These are phyloP conservation scores for Orientallactaga bullata DNA, from an alignment of 2,113 vertebrate genomes.

Conservation along the genomic window DNA sequence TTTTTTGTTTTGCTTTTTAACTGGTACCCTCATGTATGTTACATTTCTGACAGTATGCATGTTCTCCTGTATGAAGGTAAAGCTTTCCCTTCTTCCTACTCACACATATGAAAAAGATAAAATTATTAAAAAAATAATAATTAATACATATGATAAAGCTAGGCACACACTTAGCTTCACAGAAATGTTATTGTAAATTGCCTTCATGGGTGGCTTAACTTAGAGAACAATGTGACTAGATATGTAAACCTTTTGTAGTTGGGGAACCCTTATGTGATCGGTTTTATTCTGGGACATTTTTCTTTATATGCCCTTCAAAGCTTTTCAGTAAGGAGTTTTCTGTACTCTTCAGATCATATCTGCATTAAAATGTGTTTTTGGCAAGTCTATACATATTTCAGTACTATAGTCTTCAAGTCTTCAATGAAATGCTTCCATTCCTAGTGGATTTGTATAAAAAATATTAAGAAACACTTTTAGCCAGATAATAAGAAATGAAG, in stretches of 20 bases:
- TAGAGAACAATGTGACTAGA: not conserved
- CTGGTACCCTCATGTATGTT: not conserved
- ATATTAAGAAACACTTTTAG: slow-evolving; percentile 31
- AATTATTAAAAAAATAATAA: slow-evolving; percentile 25
- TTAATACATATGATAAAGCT: not conserved
- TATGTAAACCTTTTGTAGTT: not conserved
- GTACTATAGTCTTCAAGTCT: not conserved
- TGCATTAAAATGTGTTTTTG: slow-evolving; percentile 8
- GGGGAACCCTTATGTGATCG: not conserved
- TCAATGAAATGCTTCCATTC: not conserved
- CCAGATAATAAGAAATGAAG: slow-evolving; percentile 24
- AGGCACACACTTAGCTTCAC: not conserved
- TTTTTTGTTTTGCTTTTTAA: not conserved
- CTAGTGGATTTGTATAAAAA: not conserved
- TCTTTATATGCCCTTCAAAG: not conserved
- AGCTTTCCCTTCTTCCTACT: not conserved
- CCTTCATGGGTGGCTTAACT: not conserved
- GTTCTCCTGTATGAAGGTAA: not conserved
- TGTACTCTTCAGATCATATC: slow-evolving; percentile 36
- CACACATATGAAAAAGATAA: not conserved
- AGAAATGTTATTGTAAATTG: not conserved
- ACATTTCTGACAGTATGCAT: not conserved
- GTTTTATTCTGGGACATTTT: not conserved
- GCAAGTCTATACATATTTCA: not conserved
- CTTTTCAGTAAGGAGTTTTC: not conserved